Evolutionary conservation across 2,888 invertebrate species (phyloP).

Genomic region (Uropetala carovei): DNA sequence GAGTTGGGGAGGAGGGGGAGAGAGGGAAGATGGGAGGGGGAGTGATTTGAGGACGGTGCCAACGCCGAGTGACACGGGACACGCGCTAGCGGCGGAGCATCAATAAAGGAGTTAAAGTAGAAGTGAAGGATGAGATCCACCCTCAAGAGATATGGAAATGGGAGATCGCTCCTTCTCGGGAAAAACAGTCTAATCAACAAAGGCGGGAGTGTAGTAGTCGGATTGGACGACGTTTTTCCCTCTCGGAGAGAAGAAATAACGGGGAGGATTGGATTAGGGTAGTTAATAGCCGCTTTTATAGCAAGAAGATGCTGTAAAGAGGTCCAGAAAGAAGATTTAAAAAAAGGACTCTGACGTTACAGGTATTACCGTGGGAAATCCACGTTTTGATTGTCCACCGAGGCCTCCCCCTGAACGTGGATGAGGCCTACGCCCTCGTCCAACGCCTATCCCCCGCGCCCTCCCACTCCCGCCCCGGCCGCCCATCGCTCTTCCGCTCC

Average conservation of each 20-base stretch:
- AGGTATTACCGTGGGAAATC: neutral
- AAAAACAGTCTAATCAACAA: no score
- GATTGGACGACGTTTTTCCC: no score
- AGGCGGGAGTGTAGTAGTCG: no score
- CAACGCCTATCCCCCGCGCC: neutral
- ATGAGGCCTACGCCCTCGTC: neutral
- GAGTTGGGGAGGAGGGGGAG: neutral
- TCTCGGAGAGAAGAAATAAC: neutral
- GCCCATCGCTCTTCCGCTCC: neutral
- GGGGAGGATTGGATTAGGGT: neutral
- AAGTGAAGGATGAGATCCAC: no score
- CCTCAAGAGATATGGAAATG: no score
- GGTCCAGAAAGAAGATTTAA: neutral
- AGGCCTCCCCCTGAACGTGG: neutral
- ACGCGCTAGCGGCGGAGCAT: no score
- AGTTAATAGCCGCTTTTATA: neutral
- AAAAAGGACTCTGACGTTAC: neutral
- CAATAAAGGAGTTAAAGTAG: no score
- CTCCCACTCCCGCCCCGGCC: neutral
- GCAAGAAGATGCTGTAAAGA: neutral
- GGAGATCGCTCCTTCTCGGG: no score
- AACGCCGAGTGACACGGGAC: neutral
- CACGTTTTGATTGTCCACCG: neutral
- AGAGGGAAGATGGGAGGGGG: neutral
- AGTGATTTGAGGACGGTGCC: neutral